Evolutionary conservation across 2,797 vertebrate genomes (phyloP).

Genomic region (Vipera latastei): DNA sequence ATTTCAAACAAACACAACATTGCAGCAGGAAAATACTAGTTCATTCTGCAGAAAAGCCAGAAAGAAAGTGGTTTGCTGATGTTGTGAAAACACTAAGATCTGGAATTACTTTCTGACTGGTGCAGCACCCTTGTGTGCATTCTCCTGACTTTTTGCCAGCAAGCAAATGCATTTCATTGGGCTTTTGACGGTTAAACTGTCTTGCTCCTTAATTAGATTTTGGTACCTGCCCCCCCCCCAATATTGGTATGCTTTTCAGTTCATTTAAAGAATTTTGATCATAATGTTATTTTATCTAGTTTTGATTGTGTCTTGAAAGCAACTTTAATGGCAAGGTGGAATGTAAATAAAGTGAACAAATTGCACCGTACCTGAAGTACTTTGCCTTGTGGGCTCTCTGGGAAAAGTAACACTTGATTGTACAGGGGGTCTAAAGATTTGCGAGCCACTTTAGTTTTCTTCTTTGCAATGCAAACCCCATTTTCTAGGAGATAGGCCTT

Average conservation of each 20-base stretch:
- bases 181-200: neutral
- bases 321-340: neutral
- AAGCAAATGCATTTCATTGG: neutral
- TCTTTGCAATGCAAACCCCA: constrained; percentile 90
- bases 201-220: neutral
- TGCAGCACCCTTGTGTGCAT: neutral
- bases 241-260: neutral
- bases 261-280: neutral
- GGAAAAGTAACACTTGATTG: constrained; percentile 96
- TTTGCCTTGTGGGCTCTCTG: constrained; percentile 93
- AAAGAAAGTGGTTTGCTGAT: neutral
- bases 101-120: neutral
- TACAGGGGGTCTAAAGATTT: constrained; percentile 96
- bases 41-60: neutral
- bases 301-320: neutral
- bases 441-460: constrained; percentile 96
- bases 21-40: neutral
- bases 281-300: neutral
- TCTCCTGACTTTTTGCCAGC: neutral
- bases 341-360: neutral
- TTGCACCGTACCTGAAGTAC: constrained; percentile 87
- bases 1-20: neutral
- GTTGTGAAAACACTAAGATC: neutral
- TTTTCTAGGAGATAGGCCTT: constrained; percentile 97
- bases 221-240: neutral